Conservation (phyloP, 2,888 invertebrate genomes). For the Polydrusus pterygomalis region DNA sequence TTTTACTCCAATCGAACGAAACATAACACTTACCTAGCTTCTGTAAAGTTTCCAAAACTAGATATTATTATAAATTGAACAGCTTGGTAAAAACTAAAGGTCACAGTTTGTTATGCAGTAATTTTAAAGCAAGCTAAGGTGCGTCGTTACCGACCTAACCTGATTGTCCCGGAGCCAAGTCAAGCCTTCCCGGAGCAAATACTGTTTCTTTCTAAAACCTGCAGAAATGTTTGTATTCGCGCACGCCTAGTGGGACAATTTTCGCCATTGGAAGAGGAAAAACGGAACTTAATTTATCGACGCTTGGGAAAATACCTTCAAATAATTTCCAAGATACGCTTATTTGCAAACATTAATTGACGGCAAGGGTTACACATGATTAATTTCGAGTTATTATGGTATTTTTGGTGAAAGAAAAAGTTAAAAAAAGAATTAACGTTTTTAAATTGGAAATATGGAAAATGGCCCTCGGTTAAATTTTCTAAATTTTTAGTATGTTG, state of each 20-base stretch:
- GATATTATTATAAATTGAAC: neutral
- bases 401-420: too few species aligned
- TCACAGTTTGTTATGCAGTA: constrained; percentile 14
- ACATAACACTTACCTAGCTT: neutral
- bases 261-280: constrained; percentile 34
- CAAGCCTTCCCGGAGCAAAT: constrained; percentile 64
- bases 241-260: constrained; percentile 36
- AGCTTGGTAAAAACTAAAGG: neutral
- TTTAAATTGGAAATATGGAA: too few species aligned
- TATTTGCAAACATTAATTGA: neutral
- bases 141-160: constrained; percentile 29
- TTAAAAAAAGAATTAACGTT: too few species aligned
- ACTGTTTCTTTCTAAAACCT: constrained; percentile 59
- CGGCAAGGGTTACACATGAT: neutral
- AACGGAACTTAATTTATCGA: constrained; percentile 43
- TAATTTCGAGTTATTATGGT: neutral
- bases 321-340: neutral
- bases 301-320: constrained; percentile 8
- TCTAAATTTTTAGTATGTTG: too few species aligned
- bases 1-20: too few species aligned
- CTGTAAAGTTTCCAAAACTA: neutral
- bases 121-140: constrained; percentile 8
- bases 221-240: constrained; percentile 38
- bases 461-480: too few species aligned
- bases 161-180: constrained; percentile 56